Conservation (phyloP, 2,113 vertebrate species). For the Macrotis lagotis region DNA sequence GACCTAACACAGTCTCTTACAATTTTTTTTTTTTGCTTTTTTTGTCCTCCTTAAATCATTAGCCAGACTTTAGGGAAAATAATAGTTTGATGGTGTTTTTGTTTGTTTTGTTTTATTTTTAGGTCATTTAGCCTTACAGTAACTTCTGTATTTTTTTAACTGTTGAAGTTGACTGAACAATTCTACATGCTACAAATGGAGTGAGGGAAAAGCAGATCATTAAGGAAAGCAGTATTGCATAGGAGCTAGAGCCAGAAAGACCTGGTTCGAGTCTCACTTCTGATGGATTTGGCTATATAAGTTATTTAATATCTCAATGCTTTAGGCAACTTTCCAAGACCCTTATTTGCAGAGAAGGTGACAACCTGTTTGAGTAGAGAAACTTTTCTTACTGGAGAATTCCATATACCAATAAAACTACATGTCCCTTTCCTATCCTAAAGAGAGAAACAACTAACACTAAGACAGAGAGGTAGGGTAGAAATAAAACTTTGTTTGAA, state of each 20-base stretch:
- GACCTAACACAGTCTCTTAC: background rate
- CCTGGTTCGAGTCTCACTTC: background rate
- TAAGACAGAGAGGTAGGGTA: background rate
- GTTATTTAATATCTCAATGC: background rate
- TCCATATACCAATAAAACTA: background rate
- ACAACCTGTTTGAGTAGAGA: background rate
- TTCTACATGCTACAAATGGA: background rate
- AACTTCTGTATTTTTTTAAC: background rate
- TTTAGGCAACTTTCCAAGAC: background rate
- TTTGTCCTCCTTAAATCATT: slow-evolving; percentile 15
- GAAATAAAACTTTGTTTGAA: background rate
- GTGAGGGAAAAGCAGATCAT: background rate
- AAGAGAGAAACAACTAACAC: background rate
- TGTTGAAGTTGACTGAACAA: background rate
- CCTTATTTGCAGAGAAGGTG: background rate
- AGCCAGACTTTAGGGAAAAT: slow-evolving; percentile 12
- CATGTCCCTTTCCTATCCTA: background rate
- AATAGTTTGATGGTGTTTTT: background rate
- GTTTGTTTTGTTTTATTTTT: background rate
- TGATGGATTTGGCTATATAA: background rate
- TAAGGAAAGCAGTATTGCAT: background rate
- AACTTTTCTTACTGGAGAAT: background rate
- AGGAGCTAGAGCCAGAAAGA: background rate
- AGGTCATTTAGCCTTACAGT: background rate
- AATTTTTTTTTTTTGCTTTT: background rate